Conservation (phyloP, 2,797 vertebrate genomes). For the Sardinella longiceps region DNA sequence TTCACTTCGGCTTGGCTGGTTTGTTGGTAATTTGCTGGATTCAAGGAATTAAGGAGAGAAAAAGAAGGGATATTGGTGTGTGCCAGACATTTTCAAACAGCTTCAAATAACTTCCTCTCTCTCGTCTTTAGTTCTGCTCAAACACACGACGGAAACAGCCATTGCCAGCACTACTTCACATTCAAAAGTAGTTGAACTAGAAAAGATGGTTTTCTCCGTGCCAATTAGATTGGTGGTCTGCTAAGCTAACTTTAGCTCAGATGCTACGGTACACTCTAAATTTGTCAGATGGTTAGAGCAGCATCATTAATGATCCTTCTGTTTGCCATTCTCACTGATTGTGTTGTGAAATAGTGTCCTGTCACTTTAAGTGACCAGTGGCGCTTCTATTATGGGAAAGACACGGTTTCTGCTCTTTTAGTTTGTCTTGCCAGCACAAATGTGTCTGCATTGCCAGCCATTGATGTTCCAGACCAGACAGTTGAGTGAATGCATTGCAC, state of each 20-base stretch:
- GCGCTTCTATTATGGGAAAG: too few species aligned
- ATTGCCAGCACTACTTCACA: not conserved
- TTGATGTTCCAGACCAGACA: too few species aligned
- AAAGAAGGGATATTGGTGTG: not conserved
- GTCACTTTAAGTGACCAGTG: too few species aligned
- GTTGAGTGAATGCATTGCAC: too few species aligned
- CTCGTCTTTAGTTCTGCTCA: not conserved
- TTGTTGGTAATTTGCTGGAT: conserved; percentile 50
- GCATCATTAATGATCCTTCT: not conserved
- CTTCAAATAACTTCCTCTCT: not conserved
- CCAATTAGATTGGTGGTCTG: not conserved
- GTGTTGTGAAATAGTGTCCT: too few species aligned
- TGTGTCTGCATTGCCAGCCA: too few species aligned
- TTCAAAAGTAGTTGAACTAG: not conserved
- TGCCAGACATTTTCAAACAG: not conserved
- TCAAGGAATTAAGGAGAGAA: conserved; percentile 27
- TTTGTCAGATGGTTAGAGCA: not conserved
- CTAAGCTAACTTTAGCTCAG: not conserved
- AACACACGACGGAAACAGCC: not conserved
- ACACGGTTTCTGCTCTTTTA: too few species aligned
- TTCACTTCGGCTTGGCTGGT: conserved; percentile 43
- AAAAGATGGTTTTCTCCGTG: not conserved
- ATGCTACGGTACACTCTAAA: not conserved
- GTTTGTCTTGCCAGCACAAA: too few species aligned
- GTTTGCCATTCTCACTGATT: not conserved